These are phyloP conservation scores for Akabosia matsudoensis DNA, from an alignment of 1,140 invertebrate species.

Conservation along the genomic window DNA sequence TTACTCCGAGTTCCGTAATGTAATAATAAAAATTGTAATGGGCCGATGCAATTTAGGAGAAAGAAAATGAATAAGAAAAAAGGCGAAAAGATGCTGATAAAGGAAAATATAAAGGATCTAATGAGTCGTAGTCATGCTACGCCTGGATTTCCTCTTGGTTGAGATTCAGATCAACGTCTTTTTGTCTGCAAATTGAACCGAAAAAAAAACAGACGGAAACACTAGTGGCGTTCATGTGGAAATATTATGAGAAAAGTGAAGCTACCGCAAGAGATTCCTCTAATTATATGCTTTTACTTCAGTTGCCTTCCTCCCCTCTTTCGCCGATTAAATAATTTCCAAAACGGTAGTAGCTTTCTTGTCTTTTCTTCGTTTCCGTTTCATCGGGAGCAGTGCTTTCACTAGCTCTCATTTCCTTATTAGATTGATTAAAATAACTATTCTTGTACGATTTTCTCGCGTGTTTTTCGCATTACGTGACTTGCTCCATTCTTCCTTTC, in stretches of 20 bases:
- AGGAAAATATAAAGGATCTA: constrained; percentile 13
- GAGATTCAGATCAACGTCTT: neutral
- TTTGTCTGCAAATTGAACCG: too few species aligned
- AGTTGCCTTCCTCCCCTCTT: neutral
- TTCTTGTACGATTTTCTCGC: neutral
- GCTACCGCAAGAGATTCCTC: too few species aligned
- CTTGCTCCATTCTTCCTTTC: neutral
- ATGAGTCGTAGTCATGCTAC: constrained; percentile 24
- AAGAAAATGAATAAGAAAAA: neutral
- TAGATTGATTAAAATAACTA: constrained; percentile 1
- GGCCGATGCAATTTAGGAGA: neutral
- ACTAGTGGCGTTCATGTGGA: neutral
- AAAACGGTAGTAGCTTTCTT: neutral
- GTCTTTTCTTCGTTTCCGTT: neutral
- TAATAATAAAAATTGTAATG: constrained; percentile 7
- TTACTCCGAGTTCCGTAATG: too few species aligned
- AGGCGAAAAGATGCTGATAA: constrained; percentile 16
- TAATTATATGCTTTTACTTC: neutral
- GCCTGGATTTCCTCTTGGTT: neutral
- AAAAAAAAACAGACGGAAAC: neutral
- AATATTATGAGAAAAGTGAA: neutral
- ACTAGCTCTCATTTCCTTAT: constrained; percentile 8
- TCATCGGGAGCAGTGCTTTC: neutral
- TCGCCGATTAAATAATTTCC: constrained; percentile 4
- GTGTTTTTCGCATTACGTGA: neutral